phyloP scores from a whole-genome alignment of 2,797 vertebrate species.

The Eupleurogrammus muticus region DNA sequence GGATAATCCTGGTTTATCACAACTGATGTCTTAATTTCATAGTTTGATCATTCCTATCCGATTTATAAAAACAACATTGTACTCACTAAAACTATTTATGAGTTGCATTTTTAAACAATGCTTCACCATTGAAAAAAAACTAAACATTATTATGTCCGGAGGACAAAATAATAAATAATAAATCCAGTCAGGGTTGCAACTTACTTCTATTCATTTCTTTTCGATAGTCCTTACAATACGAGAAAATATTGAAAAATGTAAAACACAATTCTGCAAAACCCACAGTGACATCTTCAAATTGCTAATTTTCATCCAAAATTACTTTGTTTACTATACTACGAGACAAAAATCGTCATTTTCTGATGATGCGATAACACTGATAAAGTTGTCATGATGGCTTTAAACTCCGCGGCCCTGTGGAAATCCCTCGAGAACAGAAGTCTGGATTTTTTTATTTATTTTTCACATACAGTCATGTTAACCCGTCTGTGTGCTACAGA shows the following conservation, averaged over 20 bases:
- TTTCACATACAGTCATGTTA: conserved; percentile 40
- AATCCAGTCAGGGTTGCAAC: not conserved
- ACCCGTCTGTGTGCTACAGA: conserved; percentile 37
- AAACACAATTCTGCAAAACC: not conserved
- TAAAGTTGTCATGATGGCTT: not conserved
- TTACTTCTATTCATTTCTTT: not conserved
- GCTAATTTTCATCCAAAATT: not conserved
- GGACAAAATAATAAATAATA: not conserved
- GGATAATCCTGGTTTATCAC: not conserved
- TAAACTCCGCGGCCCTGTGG: not conserved
- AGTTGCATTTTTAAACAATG: not conserved
- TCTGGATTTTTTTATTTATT: conserved; percentile 20
- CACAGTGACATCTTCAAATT: not conserved
- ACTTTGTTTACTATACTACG: too few relatives aligned
- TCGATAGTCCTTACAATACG: not conserved
- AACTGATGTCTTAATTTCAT: too few relatives aligned
- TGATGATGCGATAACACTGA: not conserved
- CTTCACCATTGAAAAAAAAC: not conserved
- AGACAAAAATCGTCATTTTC: too few relatives aligned
- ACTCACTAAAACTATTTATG: not conserved
- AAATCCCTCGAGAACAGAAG: conserved; percentile 11
- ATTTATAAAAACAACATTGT: not conserved
- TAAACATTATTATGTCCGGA: not conserved
- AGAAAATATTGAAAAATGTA: not conserved
- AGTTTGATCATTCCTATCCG: too few relatives aligned